A percentile compares a stretch with the other conserved stretches of the same genome.
Evolutionary conservation across 2,888 invertebrate species (phyloP).

Genomic region (Notodonta ziczac): DNA sequence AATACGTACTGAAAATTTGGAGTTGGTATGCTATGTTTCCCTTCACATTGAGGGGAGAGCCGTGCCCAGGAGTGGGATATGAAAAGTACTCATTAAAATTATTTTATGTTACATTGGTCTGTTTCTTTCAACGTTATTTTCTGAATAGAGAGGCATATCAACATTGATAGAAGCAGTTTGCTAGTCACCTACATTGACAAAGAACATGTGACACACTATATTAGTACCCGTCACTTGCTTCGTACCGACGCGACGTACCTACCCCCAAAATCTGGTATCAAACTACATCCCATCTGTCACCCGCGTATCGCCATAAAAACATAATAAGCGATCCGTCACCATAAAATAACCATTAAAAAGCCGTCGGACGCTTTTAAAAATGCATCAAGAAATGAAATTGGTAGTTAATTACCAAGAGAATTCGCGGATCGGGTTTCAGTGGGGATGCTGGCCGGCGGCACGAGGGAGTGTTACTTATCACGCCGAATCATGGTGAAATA

Average conservation of each 20-base stretch:
- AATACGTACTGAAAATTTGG: too few species aligned
- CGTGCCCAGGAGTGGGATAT: too few species aligned
- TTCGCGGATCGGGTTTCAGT: constrained; percentile 73
- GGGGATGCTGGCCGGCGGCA: constrained; percentile 44
- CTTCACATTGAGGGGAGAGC: too few species aligned
- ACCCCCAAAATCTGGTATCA: constrained; percentile 79
- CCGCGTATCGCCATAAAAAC: constrained; percentile 75
- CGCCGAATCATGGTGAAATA: constrained; percentile 34
- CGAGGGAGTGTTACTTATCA: constrained; percentile 43
- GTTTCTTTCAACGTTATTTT: too few species aligned
- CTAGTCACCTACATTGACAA: too few species aligned
- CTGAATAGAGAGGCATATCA: too few species aligned
- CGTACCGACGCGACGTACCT: constrained; percentile 11
- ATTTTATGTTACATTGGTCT: too few species aligned
- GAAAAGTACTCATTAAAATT: too few species aligned
- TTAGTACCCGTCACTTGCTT: constrained; percentile 9
- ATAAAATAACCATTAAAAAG: constrained; percentile 84
- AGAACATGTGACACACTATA: not conserved
- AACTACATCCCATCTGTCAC: constrained; percentile 83
- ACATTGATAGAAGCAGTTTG: too few species aligned
- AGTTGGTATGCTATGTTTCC: too few species aligned
- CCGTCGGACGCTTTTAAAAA: constrained; percentile 83
- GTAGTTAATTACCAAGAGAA: constrained; percentile 83
- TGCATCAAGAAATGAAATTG: constrained; percentile 84
- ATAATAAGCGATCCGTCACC: constrained; percentile 84